Percentiles rank a stretch among this genome's conserved stretches.
Evolutionary conservation across 2,888 invertebrate species (phyloP).

Genomic region (Hartigia nigra): DNA sequence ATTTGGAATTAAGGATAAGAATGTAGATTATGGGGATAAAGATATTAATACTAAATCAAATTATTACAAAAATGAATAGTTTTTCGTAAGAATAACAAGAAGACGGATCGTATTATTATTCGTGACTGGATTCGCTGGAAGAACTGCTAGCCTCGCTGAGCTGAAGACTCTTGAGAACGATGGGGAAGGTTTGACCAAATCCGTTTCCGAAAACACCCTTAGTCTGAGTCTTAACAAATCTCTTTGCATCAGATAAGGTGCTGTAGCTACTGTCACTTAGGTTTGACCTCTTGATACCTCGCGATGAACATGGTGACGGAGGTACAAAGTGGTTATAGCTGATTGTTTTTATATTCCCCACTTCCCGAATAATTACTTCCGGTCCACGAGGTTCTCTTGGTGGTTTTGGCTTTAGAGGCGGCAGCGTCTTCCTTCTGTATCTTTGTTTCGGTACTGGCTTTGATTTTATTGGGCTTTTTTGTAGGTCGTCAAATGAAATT

Average conservation of each 20-base stretch:
- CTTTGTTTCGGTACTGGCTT: no score
- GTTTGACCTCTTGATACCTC: slow-evolving; percentile 25
- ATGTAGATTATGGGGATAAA: no score
- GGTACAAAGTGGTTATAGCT: slow-evolving; percentile 36
- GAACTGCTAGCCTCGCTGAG: slow-evolving; percentile 6
- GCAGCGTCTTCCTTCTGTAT: neutral
- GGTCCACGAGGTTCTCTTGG: neutral
- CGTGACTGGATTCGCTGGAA: neutral
- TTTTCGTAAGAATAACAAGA: neutral
- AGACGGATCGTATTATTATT: neutral
- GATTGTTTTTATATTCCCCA: slow-evolving; percentile 43
- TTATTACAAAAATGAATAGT: no score
- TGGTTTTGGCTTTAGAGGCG: slow-evolving; percentile 16
- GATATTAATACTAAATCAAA: no score
- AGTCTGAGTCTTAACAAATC: slow-evolving; percentile 4
- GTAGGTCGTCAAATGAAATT: slow-evolving; percentile 20
- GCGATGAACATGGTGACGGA: neutral
- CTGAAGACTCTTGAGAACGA: slow-evolving; percentile 26
- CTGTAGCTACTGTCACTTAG: slow-evolving; percentile 37
- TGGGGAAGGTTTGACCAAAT: slow-evolving; percentile 25
- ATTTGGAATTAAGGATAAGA: no score
- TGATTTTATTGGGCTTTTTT: neutral
- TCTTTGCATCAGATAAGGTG: slow-evolving; percentile 11
- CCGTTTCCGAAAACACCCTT: slow-evolving; percentile 5
- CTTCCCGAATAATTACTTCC: slow-evolving; percentile 28